Conservation (phyloP, 2,888 invertebrate species). For the Andrena bucephala region DNA sequence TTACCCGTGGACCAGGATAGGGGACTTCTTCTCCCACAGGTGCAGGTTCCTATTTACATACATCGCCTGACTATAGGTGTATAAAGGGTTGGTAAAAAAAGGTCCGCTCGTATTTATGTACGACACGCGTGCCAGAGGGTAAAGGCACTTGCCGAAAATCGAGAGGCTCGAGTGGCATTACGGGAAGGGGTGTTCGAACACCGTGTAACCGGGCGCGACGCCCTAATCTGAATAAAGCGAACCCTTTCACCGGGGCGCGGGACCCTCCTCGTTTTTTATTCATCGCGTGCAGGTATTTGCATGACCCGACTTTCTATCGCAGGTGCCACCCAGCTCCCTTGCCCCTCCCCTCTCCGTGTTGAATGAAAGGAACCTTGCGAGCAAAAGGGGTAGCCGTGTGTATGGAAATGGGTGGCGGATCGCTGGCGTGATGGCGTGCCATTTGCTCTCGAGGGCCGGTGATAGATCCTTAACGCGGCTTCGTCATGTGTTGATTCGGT, state of each 20-base stretch:
- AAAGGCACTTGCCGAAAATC: conserved; percentile 68
- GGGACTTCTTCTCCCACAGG: too few species aligned
- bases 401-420: conserved; percentile 74
- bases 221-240: conserved; percentile 83
- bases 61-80: neutral
- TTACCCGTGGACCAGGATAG: too few species aligned
- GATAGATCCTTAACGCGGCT: conserved; percentile 58
- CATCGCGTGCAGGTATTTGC: conserved; percentile 79
- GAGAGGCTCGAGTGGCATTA: conserved; percentile 71
- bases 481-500: conserved; percentile 48
- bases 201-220: conserved; percentile 48
- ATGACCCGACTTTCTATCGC: conserved; percentile 69
- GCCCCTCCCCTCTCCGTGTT: conserved; percentile 74
- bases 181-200: conserved; percentile 68
- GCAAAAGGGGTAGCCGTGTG: conserved; percentile 70
- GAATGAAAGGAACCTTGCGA: conserved; percentile 68
- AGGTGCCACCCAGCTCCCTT: conserved; percentile 76
- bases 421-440: conserved; percentile 61
- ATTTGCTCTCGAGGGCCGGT: conserved; percentile 39
- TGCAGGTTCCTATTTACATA: conserved; percentile 18
- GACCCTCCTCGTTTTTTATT: conserved; percentile 77
- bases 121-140: conserved; percentile 48
- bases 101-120: conserved; percentile 36
- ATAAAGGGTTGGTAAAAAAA: conserved; percentile 37
- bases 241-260: conserved; percentile 76